Conservation (phyloP, 2,113 vertebrate genomes). For the Okapia johnstoni region DNA sequence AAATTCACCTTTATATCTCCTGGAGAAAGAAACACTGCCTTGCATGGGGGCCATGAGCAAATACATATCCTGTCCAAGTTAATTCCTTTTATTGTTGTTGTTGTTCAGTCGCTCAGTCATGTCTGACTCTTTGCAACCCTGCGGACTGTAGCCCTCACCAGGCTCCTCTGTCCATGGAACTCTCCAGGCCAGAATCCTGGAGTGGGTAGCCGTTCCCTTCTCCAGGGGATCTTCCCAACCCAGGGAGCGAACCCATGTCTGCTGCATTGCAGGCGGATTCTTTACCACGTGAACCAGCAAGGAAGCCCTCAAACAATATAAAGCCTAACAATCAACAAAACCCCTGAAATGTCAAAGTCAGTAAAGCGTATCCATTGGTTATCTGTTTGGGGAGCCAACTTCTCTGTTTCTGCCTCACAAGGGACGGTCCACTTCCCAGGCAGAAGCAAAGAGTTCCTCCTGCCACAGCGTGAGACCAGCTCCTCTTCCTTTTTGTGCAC, state of each 20-base stretch:
- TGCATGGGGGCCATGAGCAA: not conserved
- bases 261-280: not conserved
- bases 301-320: not conserved
- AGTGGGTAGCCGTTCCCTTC: not conserved
- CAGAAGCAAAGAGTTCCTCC: not conserved
- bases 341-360: not conserved
- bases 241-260: not conserved
- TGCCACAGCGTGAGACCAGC: not conserved
- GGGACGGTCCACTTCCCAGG: not conserved
- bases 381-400: not conserved
- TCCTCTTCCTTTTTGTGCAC: not conserved
- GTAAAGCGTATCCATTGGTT: not conserved
- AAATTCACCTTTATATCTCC: not conserved
- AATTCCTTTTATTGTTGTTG: not conserved
- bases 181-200: not conserved
- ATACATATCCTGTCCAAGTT: not conserved
- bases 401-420: not conserved
- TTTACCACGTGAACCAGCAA: not conserved
- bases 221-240: not conserved
- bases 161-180: not conserved
- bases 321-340: not conserved
- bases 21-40: not conserved
- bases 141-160: not conserved
- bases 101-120: not conserved
- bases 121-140: not conserved